These are phyloP conservation scores for Ceratothoa steindachneri DNA, from an alignment of 2,888 invertebrate genomes.

Conservation along the genomic window DNA sequence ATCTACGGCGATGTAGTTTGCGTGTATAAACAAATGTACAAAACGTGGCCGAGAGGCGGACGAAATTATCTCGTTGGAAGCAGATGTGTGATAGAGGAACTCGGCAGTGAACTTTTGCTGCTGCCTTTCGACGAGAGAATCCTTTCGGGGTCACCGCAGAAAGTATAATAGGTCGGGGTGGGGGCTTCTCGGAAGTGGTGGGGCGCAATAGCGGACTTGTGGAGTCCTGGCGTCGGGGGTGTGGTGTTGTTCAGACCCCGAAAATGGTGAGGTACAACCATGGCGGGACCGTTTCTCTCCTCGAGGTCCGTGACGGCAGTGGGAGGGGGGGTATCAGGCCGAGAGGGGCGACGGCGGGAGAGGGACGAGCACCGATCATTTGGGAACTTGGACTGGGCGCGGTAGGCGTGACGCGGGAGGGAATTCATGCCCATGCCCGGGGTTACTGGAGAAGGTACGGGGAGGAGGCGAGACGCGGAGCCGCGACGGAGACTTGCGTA, in stretches of 20 bases:
- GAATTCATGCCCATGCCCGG: conserved; percentile 12
- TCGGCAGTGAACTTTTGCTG: not conserved
- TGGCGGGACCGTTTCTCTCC: not conserved
- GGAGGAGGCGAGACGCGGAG: conserved; percentile 33
- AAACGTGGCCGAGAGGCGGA: too few relatives aligned
- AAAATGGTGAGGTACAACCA: too few relatives aligned
- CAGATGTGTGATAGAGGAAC: not conserved
- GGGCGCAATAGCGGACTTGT: too few relatives aligned
- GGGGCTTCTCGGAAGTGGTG: not conserved
- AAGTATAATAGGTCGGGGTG: not conserved
- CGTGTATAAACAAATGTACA: not conserved
- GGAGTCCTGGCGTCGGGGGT: not conserved
- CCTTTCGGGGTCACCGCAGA: not conserved
- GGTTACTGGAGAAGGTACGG: conserved; percentile 33
- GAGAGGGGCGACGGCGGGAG: not conserved
- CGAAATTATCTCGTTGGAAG: not conserved
- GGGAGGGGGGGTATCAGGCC: not conserved
- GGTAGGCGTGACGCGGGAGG: not conserved
- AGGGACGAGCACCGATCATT: conserved; percentile 4
- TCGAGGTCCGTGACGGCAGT: not conserved
- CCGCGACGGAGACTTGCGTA: conserved; percentile 27
- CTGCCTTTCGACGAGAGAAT: too few relatives aligned
- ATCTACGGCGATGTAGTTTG: too few relatives aligned
- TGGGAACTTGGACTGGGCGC: not conserved
- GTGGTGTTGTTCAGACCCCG: not conserved